These are phyloP conservation scores for Ophioderma brevispina DNA, from an alignment of 35 echinoderm and acorn worm species.

Conservation along the genomic window DNA sequence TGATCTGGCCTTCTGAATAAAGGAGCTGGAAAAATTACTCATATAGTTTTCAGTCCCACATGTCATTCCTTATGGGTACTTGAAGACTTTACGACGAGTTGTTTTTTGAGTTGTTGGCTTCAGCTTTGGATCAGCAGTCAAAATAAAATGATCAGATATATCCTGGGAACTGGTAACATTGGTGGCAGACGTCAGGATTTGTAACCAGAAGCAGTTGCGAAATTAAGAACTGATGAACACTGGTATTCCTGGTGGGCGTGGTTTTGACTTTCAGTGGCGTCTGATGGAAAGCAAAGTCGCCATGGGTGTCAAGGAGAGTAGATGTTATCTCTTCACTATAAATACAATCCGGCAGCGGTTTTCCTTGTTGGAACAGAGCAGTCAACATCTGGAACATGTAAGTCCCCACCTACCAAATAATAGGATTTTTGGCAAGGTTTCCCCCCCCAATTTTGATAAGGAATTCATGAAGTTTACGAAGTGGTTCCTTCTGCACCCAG, in stretches of 20 bases:
- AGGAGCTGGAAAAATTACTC: not conserved
- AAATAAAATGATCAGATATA: slow-evolving; percentile 30
- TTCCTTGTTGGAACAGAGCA: not conserved
- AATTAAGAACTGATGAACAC: not conserved
- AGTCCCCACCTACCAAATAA: slow-evolving; percentile 13
- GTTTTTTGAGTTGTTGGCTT: slow-evolving; percentile 17
- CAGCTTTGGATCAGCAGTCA: not conserved
- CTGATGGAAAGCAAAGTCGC: slow-evolving; percentile 7
- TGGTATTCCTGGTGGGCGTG: slow-evolving; percentile 31
- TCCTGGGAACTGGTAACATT: slow-evolving; percentile 3
- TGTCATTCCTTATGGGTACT: not conserved
- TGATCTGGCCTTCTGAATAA: not conserved
- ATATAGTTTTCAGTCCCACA: not conserved
- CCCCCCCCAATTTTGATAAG: slow-evolving; percentile 8
- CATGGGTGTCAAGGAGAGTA: not conserved
- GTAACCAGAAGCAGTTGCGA: slow-evolving; percentile 4
- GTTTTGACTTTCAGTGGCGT: slow-evolving; percentile 6
- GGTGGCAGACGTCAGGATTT: slow-evolving; percentile 22
- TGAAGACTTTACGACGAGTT: slow-evolving; percentile 5
- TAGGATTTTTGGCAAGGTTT: not conserved
- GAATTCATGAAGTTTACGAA: slow-evolving; percentile 4
- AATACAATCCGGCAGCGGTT: not conserved
- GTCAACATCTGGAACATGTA: slow-evolving; percentile 5
- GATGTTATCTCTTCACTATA: too few species aligned
- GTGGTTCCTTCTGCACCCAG: slow-evolving; percentile 1